Evolutionary conservation across 92 coral and sea anemone genomes (phyloP).

Genomic region (Metridium senile): DNA sequence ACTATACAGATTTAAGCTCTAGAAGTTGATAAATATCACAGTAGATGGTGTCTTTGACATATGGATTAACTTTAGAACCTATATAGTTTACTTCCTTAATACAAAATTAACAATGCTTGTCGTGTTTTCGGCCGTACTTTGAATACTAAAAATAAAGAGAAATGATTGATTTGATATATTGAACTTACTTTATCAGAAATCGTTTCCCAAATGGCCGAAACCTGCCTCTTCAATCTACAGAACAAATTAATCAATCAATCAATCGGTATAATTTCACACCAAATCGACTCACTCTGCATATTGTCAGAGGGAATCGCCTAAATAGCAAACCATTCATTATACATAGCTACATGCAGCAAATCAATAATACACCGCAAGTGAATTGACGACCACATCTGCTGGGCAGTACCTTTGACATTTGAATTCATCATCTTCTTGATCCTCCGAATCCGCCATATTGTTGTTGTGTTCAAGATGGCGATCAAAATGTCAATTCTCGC

Average conservation of each 20-base stretch:
- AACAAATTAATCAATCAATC: conserved; percentile 6
- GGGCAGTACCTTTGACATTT: conserved; percentile 15
- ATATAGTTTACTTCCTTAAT: no score
- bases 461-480: conserved; percentile 27
- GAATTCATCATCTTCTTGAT: conserved; percentile 20
- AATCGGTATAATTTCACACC: background rate
- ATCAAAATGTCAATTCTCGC: no score
- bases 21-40: no score
- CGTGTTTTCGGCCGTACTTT: background rate
- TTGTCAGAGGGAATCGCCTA: background rate
- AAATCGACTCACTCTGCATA: conserved; percentile 16
- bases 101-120: background rate
- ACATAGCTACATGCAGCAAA: background rate
- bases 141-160: no score
- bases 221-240: background rate
- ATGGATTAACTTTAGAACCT: no score
- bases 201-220: conserved; percentile 13
- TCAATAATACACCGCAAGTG: conserved; percentile 17
- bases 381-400: background rate
- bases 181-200: conserved; percentile 18
- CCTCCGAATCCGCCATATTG: conserved; percentile 39
- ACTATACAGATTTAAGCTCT: no score
- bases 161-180: no score
- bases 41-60: no score
- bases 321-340: background rate